phyloP scores from a whole-genome alignment of 1,140 invertebrate species.

The Cherax destructor region DNA sequence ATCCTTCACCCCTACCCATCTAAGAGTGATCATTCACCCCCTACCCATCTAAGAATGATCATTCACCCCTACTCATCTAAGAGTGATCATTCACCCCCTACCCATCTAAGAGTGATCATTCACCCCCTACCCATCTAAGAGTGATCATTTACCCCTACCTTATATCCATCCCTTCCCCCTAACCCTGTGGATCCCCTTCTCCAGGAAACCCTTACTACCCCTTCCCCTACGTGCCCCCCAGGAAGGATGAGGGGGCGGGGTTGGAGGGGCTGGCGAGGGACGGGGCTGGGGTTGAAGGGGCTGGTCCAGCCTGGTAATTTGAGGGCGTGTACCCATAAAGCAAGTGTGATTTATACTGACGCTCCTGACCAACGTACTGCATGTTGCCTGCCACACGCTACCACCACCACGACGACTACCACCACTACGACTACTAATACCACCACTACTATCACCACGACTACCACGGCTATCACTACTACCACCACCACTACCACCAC shows the following conservation, averaged over 20 bases:
- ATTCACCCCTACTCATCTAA: too few species aligned
- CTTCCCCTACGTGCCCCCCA: not conserved
- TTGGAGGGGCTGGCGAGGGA: not conserved
- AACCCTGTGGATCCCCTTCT: not conserved
- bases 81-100: too few species aligned
- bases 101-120: too few species aligned
- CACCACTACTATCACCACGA: too few species aligned
- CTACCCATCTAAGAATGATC: too few species aligned
- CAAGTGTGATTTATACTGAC: conserved; percentile 66
- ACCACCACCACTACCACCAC: not conserved
- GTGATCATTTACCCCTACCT: too few species aligned
- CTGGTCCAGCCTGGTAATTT: conserved; percentile 51
- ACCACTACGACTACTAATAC: not conserved
- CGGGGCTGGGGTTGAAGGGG: not conserved
- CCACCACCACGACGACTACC: not conserved
- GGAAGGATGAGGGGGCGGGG: too few species aligned
- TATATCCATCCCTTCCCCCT: conserved; percentile 2
- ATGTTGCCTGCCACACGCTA: conserved; percentile 46
- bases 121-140: too few species aligned
- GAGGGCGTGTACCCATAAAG: conserved; percentile 67
- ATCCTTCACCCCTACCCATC: too few species aligned
- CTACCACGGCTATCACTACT: too few species aligned
- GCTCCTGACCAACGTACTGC: conserved; percentile 59
- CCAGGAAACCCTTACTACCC: not conserved
- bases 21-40: too few species aligned